Conservation (phyloP, 2,888 invertebrate genomes). For the Pristionchus entomophagus region DNA sequence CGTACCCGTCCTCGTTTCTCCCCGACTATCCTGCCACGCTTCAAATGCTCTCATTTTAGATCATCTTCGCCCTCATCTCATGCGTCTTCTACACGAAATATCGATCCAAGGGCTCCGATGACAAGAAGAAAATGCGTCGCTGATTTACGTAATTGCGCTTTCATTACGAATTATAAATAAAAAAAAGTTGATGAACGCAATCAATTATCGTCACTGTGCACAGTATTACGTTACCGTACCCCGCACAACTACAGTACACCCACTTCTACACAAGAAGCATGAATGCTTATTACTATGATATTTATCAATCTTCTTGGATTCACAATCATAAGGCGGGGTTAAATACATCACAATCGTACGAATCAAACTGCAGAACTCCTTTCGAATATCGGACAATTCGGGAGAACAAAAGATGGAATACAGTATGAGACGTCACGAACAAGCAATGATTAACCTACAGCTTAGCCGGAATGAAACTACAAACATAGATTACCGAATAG, state of each 20-base stretch:
- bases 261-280: too few species aligned
- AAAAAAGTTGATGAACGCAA: too few species aligned
- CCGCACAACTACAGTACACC: too few species aligned
- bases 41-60: not conserved
- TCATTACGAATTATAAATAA: too few species aligned
- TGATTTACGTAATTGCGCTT: not conserved
- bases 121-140: constrained; percentile 18
- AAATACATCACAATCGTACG: constrained; percentile 1
- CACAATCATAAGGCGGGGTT: too few species aligned
- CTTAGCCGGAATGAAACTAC: not conserved
- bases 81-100: not conserved
- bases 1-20: too few species aligned
- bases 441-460: too few species aligned
- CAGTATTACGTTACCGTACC: too few species aligned
- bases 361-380: constrained; percentile 30
- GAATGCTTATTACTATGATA: too few species aligned
- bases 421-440: not conserved
- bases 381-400: constrained; percentile 43
- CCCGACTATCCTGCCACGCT: too few species aligned
- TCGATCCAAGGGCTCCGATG: not conserved
- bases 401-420: constrained; percentile 39
- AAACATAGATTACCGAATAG: not conserved
- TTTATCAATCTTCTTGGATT: too few species aligned
- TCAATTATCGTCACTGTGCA: too few species aligned
- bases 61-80: not conserved